Conservation (phyloP, 2,113 vertebrate species). For the Abramis brama region DNA sequence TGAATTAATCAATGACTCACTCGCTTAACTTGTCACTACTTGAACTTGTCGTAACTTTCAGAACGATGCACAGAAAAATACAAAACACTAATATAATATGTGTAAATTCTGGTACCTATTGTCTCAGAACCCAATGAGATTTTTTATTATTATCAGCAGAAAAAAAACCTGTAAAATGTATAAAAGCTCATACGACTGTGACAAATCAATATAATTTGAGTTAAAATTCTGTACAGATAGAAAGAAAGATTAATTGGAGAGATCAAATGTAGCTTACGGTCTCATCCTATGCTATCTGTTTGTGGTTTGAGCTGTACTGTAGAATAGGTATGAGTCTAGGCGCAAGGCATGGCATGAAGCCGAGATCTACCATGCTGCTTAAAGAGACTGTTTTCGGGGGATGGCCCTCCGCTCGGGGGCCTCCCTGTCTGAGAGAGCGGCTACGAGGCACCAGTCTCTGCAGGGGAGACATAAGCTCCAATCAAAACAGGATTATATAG, state of each 20-base stretch:
- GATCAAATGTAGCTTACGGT: conserved; percentile 72
- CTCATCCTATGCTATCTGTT: conserved; percentile 72
- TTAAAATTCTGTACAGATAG: not conserved
- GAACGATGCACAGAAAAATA: too few species aligned
- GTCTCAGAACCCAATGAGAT: too few species aligned
- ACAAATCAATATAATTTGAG: not conserved
- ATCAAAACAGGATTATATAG: conserved; percentile 68
- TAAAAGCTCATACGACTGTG: not conserved
- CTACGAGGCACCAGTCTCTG: conserved; percentile 61
- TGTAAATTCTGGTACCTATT: too few species aligned
- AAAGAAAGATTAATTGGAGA: conserved; percentile 60
- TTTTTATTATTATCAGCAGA: too few species aligned
- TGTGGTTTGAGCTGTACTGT: conserved; percentile 72
- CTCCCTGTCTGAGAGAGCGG: conserved; percentile 54
- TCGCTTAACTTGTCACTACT: too few species aligned
- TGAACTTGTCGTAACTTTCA: too few species aligned
- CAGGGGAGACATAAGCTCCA: conserved; percentile 67
- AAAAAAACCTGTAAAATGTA: not conserved
- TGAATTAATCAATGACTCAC: not conserved
- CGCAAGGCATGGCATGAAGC: conserved; percentile 67
- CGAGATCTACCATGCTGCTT: conserved; percentile 41
- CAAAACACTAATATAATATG: too few species aligned
- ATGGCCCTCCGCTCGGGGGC: conserved; percentile 39
- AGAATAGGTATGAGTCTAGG: conserved; percentile 72
- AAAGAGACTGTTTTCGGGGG: conserved; percentile 51